Percentiles rank a stretch among this genome's conserved stretches.
Conservation (phyloP, 2,888 invertebrate species). For the Perizoma flavofasciatum region DNA sequence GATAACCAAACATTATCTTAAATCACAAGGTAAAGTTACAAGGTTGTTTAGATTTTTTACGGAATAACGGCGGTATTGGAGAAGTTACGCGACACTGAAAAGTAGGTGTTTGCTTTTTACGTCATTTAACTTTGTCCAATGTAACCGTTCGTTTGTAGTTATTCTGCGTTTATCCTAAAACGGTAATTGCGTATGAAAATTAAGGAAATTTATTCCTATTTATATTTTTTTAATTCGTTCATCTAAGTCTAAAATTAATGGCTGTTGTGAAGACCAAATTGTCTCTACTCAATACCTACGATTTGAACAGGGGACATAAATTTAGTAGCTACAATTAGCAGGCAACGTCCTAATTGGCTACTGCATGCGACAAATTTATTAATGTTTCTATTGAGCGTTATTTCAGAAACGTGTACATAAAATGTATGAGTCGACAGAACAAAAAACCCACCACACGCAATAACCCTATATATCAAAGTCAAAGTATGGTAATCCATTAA, state of each 20-base stretch:
- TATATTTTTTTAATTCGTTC: no score
- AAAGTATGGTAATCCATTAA: no score
- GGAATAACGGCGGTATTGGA: not conserved
- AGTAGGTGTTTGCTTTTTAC: no score
- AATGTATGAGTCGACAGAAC: not conserved
- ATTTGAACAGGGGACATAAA: not conserved
- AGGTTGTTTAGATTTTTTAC: conserved; percentile 5
- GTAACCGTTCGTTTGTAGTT: no score
- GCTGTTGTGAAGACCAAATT: not conserved
- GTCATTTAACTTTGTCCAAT: no score
- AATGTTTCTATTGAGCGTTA: not conserved
- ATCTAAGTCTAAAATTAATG: not conserved
- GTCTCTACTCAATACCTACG: not conserved
- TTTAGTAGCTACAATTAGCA: not conserved
- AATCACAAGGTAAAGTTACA: conserved; percentile 9
- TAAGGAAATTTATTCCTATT: no score
- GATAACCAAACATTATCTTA: conserved; percentile 12
- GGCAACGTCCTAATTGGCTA: not conserved
- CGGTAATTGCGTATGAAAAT: no score
- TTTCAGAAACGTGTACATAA: not conserved
- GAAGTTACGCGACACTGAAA: no score
- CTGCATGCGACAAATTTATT: not conserved
- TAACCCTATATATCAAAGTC: no score
- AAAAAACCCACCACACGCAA: no score
- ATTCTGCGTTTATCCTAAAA: no score